A percentile compares a stretch with the other conserved stretches of the same genome.
These are phyloP conservation scores for Pachycephus smyrnensis DNA, from an alignment of 2,888 invertebrate genomes.

Conservation along the genomic window DNA sequence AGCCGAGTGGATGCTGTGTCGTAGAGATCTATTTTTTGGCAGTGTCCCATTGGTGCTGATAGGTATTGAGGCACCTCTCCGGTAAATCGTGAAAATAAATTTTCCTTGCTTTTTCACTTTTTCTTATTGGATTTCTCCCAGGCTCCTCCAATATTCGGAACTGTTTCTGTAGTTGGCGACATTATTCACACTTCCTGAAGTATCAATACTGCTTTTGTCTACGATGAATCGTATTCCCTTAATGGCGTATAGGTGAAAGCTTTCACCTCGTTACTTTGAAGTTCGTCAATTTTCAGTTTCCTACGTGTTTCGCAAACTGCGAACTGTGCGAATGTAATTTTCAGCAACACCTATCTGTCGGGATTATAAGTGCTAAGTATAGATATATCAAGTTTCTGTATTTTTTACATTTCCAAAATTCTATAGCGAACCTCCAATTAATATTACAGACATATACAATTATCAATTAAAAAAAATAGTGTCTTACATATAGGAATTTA, in stretches of 20 bases:
- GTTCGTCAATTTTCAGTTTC: background rate
- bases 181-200: background rate
- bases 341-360: background rate
- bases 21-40: background rate
- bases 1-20: background rate
- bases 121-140: background rate
- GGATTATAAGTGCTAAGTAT: background rate
- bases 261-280: background rate
- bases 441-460: background rate
- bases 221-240: background rate
- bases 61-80: background rate
- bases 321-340: background rate
- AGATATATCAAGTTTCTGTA: background rate
- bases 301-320: background rate
- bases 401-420: background rate
- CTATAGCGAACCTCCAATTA: background rate
- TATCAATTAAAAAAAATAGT: too few species aligned
- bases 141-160: background rate
- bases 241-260: background rate
- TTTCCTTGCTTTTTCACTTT: too few species aligned
- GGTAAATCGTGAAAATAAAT: too few species aligned
- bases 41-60: background rate
- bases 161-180: background rate
- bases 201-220: background rate
- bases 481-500: background rate